Percentiles rank a stretch among this genome's conserved stretches.
These are phyloP conservation scores for Apotomis turbidana DNA, from an alignment of 2,888 invertebrate genomes.

Conservation along the genomic window DNA sequence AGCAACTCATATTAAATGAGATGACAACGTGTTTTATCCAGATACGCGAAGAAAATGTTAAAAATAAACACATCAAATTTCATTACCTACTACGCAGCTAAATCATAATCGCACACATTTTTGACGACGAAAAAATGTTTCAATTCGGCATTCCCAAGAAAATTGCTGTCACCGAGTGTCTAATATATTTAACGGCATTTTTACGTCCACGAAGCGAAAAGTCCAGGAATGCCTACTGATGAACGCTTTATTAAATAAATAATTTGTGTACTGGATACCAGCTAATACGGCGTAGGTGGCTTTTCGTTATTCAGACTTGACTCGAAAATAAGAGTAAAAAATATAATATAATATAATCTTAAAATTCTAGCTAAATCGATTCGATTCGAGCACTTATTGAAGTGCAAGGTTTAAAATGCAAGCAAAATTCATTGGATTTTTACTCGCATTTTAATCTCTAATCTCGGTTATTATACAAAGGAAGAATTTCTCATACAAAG, in stretches of 20 bases:
- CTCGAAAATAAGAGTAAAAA: no score
- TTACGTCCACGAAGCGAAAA: background rate
- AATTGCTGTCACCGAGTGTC: conserved; percentile 20
- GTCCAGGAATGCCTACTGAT: background rate
- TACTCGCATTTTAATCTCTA: no score
- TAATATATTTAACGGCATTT: conserved; percentile 17
- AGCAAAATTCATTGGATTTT: no score
- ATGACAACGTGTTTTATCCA: background rate
- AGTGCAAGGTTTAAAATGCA: no score
- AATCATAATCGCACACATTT: conserved; percentile 21
- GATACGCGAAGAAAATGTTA: background rate
- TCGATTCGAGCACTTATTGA: no score
- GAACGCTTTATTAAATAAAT: background rate
- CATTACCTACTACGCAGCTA: conserved; percentile 8
- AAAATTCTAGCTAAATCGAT: no score
- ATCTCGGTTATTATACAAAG: no score
- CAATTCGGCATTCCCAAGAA: conserved; percentile 22
- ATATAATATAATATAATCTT: no score
- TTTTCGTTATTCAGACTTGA: no score
- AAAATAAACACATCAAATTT: conserved; percentile 13
- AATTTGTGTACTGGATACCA: background rate
- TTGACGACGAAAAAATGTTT: conserved; percentile 21
- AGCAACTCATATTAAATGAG: background rate
- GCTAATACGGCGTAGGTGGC: background rate
- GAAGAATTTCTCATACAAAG: no score